phyloP scores from a whole-genome alignment of 2,797 vertebrate genomes.

The Crenichthys baileyi region DNA sequence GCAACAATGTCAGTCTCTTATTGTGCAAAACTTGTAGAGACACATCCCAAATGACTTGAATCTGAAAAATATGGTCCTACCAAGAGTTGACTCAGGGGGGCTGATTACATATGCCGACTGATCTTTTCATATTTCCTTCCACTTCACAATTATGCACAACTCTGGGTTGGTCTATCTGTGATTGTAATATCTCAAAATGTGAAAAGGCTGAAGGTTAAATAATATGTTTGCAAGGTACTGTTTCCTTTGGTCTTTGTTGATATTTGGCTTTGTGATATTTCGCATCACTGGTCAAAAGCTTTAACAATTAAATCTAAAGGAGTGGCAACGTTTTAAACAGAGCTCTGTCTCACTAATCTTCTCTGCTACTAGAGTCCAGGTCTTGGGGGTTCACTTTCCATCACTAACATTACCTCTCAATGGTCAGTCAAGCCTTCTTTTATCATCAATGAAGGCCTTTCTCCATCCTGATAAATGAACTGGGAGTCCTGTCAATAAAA shows the following conservation, averaged over 20 bases:
- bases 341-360: background rate
- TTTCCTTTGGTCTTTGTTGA: background rate
- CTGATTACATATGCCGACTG: background rate
- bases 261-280: background rate
- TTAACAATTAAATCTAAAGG: background rate
- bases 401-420: background rate
- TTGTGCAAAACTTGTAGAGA: background rate
- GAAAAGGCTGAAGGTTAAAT: background rate
- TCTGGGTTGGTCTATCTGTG: background rate
- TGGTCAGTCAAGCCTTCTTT: background rate
- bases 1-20: background rate
- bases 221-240: background rate
- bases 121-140: background rate
- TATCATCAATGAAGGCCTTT: background rate
- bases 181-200: background rate
- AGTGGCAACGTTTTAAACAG: background rate
- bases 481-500: slow-evolving; percentile 8
- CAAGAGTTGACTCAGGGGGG: background rate
- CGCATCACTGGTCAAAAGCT: too few species aligned
- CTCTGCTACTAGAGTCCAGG: background rate
- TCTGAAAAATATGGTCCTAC: background rate
- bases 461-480: slow-evolving; percentile 13
- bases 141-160: background rate
- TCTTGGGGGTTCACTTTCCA: background rate
- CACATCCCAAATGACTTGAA: background rate